Conservation (phyloP, 1,140 invertebrate genomes). For the Antheraea mylitta region DNA sequence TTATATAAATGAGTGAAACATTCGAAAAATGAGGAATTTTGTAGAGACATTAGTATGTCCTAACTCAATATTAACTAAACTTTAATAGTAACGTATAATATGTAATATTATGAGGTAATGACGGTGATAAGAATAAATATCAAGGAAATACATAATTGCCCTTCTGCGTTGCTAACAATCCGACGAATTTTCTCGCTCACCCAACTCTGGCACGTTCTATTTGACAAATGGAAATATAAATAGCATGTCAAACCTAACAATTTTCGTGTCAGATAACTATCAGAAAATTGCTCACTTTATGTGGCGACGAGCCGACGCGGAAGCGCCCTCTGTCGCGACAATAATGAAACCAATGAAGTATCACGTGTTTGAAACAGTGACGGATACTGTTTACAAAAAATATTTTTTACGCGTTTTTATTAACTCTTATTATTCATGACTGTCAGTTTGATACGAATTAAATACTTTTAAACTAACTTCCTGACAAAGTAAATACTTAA, state of each 20-base stretch:
- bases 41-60: too few species aligned
- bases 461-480: too few species aligned
- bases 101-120: too few species aligned
- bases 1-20: too few species aligned
- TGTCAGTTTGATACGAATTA: too few species aligned
- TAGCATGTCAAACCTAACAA: constrained; percentile 66
- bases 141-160: neutral
- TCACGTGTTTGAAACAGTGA: constrained; percentile 2
- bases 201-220: constrained; percentile 18
- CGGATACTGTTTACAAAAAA: neutral
- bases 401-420: too few species aligned
- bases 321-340: constrained; percentile 46
- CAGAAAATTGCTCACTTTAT: constrained; percentile 73
- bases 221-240: constrained; percentile 73
- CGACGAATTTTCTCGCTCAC: constrained; percentile 16
- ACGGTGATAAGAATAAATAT: too few species aligned
- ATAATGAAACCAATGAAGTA: constrained; percentile 40
- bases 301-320: constrained; percentile 48
- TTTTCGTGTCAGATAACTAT: constrained; percentile 66
- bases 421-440: too few species aligned
- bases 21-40: too few species aligned
- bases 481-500: too few species aligned
- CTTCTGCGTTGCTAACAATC: neutral
- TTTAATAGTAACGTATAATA: too few species aligned
- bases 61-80: too few species aligned